Evolutionary conservation across 2,797 vertebrate species (phyloP).

Genomic region (Erpetoichthys calabaricus): DNA sequence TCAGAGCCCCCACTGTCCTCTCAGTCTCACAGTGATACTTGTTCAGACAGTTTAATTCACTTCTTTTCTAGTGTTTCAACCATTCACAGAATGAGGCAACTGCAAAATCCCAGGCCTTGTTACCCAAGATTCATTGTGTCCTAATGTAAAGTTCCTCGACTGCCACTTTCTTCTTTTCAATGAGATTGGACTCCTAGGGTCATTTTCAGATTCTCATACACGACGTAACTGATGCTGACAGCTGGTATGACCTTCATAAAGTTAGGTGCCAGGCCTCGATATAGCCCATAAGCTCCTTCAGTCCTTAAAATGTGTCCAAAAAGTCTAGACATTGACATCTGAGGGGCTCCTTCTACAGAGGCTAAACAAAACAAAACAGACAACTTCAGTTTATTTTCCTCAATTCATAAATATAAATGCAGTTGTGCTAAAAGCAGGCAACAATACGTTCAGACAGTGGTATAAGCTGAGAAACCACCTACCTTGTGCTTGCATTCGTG

Average conservation of each 20-base stretch:
- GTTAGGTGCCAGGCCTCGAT: slow-evolving; percentile 85
- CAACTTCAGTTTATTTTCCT: neutral
- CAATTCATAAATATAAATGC: neutral
- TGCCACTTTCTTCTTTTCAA: slow-evolving; percentile 25
- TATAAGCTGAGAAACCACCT: slow-evolving; percentile 3
- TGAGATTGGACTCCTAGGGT: slow-evolving; percentile 78
- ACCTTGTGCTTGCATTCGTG: slow-evolving; percentile 96
- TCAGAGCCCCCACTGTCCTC: neutral
- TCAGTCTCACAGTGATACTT: slow-evolving; percentile 1
- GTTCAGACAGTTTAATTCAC: slow-evolving; percentile 3
- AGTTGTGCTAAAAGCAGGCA: neutral
- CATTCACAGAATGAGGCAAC: slow-evolving; percentile 85
- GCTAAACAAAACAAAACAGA: slow-evolving; percentile 35
- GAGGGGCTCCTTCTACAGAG: slow-evolving; percentile 46
- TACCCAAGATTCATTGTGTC: slow-evolving; percentile 35
- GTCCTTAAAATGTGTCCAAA: slow-evolving; percentile 81
- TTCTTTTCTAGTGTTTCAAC: slow-evolving; percentile 46
- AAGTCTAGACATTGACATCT: slow-evolving; percentile 69
- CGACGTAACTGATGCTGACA: slow-evolving; percentile 95
- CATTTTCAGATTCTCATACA: slow-evolving; percentile 84
- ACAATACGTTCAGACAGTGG: neutral
- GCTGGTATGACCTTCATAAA: slow-evolving; percentile 95
- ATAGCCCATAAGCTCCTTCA: slow-evolving; percentile 78
- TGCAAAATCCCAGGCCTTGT: slow-evolving; percentile 27
- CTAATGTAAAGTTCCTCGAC: slow-evolving; percentile 5